Conservation (phyloP, 2,797 vertebrate genomes). For the Rhyacichthys aspro region DNA sequence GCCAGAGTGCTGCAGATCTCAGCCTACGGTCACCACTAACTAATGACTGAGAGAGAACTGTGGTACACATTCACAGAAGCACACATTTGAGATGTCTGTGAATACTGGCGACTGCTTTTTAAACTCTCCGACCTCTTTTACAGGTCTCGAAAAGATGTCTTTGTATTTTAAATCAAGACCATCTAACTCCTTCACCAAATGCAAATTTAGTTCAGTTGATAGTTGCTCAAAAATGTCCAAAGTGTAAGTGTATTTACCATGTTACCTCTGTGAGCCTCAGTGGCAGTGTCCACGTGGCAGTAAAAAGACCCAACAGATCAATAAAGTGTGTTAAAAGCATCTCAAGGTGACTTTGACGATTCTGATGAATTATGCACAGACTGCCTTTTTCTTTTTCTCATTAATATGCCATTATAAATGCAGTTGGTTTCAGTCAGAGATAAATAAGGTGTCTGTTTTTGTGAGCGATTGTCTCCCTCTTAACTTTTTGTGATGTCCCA, state of each 20-base stretch:
- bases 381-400: slow-evolving; percentile 15
- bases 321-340: slow-evolving; percentile 2
- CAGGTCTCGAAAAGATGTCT: no score
- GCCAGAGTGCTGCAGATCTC: slow-evolving; percentile 44
- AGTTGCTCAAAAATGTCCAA: slow-evolving; percentile 21
- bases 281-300: neutral
- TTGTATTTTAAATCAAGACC: no score
- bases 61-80: slow-evolving; percentile 58
- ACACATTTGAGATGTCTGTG: no score
- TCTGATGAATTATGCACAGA: slow-evolving; percentile 21
- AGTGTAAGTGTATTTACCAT: slow-evolving; percentile 10
- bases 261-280: neutral
- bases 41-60: slow-evolving; percentile 81
- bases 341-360: slow-evolving; percentile 9
- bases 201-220: no score
- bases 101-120: no score
- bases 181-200: neutral
- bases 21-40: slow-evolving; percentile 58
- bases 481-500: neutral
- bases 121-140: no score
- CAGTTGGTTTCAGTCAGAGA: neutral
- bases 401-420: slow-evolving; percentile 19
- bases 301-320: neutral
- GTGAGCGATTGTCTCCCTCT: neutral
- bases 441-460: no score